Base-by-base conservation (phyloP, 2,797 vertebrate genomes). In the Brotula barbata region DNA sequence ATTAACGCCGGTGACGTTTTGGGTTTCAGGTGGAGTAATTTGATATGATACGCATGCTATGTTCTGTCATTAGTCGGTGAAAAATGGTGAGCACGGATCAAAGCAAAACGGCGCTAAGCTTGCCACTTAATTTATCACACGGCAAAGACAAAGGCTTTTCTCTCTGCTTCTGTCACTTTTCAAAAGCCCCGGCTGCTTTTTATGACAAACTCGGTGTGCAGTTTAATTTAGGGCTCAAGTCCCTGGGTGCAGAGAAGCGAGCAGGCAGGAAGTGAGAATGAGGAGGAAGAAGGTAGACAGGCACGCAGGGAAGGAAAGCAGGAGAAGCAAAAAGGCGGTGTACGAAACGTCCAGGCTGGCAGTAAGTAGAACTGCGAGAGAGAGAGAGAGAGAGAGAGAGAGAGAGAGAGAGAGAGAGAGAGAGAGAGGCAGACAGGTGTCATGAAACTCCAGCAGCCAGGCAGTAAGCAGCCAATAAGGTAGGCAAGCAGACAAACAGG, bases 61-160 rank as follows among this genome's bases (percentile, higher is more conserved):
- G 88, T 89, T 90, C 90, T 88, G 90, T 92, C 93, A 92, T 91
- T 93, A 93, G 90, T 91, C 91, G 75, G 73, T 62, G 81, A 85
- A 81, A 89, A 90, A 88, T 78, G 75, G 68, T 80, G 88, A 80
- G 77, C 58, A 68, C 78, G 84, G 88, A 97, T 97, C 95, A 97
- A 98, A 97, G 94, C 84, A 79, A 85, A 90, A 90, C 88, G 90
- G 74, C 87, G 89, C 88, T 71, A 85, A 92, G 89, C 81, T 88
- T 83, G 89, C 92, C 93, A 94, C 93, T 94, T 95, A 93, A 95
- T 97, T 96, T 93, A 96, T 96, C 94, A 94, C 88, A 91, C 89
- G 84, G 91, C 88, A 90, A 93, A 94, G 92, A 94, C 93, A 94
- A 93, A 93, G 90, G 92, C 92, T 93, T 94, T 82, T 82, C 84